Evolutionary conservation across 2,113 vertebrate genomes (phyloP).

Genomic region (Nothocercus nigrocapillus): DNA sequence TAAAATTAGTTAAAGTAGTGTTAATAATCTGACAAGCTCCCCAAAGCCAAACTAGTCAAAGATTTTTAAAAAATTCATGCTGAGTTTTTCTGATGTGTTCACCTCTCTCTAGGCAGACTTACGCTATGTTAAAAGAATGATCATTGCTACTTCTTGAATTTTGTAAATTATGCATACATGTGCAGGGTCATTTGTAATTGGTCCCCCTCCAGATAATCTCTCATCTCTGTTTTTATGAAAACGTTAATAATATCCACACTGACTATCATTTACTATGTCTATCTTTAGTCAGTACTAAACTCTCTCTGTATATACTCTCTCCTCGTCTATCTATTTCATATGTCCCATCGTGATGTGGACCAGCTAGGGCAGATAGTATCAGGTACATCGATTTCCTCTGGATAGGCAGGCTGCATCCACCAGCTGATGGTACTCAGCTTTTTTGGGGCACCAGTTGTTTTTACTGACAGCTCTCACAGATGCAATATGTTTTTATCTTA

Average conservation of each 20-base stretch:
- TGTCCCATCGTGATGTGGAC: not conserved
- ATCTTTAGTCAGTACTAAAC: too few species aligned
- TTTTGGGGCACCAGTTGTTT: not conserved
- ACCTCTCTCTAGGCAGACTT: constrained; percentile 51
- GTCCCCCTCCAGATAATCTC: constrained; percentile 41
- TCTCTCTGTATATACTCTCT: not conserved
- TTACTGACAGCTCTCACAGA: not conserved
- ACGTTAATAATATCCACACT: not conserved
- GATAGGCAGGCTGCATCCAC: not conserved
- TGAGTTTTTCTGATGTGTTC: constrained; percentile 56
- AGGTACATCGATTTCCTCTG: not conserved
- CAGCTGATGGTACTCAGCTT: not conserved
- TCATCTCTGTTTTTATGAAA: constrained; percentile 41
- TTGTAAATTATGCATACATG: not conserved
- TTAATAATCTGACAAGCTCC: constrained; percentile 67
- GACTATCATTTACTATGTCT: not conserved
- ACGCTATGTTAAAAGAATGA: constrained; percentile 25
- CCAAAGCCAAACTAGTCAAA: constrained; percentile 56
- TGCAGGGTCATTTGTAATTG: constrained; percentile 56
- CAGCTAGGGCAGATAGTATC: not conserved
- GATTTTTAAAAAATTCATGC: constrained; percentile 30
- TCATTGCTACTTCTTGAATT: constrained; percentile 51
- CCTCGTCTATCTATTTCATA: not conserved
- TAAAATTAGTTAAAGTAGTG: constrained; percentile 63
- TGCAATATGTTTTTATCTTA: not conserved